Base-by-base conservation (phyloP, 2,797 vertebrate genomes). In the Takifugu ocellatus region DNA sequence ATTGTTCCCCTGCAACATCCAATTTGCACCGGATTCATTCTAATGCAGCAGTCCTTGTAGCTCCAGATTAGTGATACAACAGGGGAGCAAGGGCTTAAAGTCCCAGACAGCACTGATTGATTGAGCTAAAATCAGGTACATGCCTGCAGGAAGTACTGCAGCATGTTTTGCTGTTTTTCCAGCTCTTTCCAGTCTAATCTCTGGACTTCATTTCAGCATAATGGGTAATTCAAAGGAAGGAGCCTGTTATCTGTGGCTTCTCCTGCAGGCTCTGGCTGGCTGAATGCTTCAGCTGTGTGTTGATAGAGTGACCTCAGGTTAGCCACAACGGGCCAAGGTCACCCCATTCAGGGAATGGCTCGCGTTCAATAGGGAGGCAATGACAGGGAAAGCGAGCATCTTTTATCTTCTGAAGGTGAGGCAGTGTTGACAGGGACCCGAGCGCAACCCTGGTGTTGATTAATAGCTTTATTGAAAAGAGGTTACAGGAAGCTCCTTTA, bases 1-100 rank as follows among this genome's bases (percentile, higher is more conserved):
- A 74, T 77, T 86, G 85, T 84, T 78, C 72, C 55, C 49, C 62
- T 68, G 76, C 72, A 75, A 68, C 78, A 80, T 84, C 78, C 81
- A 86, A 87, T 90, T 88, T 87, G 76, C 64, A 52, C 61, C 29
- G 51, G 76, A 77, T 85, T 83, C 72, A 68, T 83, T 77, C 75
- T 76, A 77, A 85, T 78, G 74, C 68, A 59, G 61, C 57, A 43
- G 65, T 54, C 36, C 77, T 72, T 69, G 78, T 81, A 83, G 72
- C 66, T 66, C 25, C 2, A 77, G 85, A 87, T 84, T 74, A 86
- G 81, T 61, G 68, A 82, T 74, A 74, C 47, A 81, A 79, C 70
- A 55, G 66, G 31, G 33, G 58, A 14, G 65, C 55, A 15, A 55
- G 43, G 44, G 74, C 63, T 73, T 71, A 56, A 54, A 67, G 66